Percentiles rank a stretch among this genome's conserved stretches.
phyloP scores from a whole-genome alignment of 2,888 invertebrate genomes.

The Nemurella pictetii region DNA sequence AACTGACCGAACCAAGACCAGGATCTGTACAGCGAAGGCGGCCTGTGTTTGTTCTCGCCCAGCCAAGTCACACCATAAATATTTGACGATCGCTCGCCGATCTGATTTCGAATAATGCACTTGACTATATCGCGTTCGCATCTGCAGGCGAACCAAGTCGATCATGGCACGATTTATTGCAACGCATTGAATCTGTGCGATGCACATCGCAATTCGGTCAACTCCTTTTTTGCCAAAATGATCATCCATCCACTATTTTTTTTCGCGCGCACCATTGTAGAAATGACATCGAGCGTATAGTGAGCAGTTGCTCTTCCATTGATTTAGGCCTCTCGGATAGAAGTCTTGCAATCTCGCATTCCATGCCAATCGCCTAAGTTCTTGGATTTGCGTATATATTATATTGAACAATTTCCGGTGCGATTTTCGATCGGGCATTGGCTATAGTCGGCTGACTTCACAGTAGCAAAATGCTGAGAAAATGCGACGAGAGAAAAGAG shows the following conservation, averaged over 20 bases:
- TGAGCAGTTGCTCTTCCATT: neutral
- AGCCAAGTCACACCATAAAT: neutral
- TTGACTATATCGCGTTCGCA: neutral
- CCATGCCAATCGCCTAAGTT: too few relatives aligned
- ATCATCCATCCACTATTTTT: neutral
- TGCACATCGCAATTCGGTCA: neutral
- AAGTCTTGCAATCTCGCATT: too few relatives aligned
- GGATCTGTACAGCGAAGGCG: neutral
- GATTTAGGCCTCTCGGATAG: too few relatives aligned
- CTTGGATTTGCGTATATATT: too few relatives aligned
- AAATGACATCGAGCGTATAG: neutral
- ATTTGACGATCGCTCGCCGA: neutral
- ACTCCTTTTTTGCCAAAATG: neutral
- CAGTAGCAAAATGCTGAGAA: neutral
- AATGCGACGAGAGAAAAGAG: neutral
- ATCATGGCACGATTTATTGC: neutral
- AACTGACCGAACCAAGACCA: neutral
- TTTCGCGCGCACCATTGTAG: neutral
- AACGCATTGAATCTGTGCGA: neutral
- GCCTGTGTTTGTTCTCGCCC: neutral
- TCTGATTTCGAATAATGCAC: neutral
- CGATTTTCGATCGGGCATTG: neutral
- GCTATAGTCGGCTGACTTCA: neutral
- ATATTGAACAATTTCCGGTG: too few relatives aligned
- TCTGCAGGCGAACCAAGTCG: neutral